Conservation (phyloP, 2,113 vertebrate species). For the Alexandromys fortis region DNA sequence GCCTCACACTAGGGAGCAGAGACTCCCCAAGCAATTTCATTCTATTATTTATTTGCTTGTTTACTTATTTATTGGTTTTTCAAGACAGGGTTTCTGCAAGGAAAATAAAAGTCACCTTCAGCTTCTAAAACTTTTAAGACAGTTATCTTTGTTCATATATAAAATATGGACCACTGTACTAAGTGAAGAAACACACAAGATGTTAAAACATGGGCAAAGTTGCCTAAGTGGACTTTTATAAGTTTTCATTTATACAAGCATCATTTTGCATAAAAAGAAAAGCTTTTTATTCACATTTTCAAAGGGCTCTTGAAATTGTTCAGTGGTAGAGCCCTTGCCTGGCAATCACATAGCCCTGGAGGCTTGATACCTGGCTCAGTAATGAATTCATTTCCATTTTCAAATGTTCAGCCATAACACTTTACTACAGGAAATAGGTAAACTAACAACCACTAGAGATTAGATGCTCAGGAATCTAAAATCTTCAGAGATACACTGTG, state of each 20-base stretch:
- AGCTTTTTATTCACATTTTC: neutral
- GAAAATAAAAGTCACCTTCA: neutral
- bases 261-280: constrained; percentile 24
- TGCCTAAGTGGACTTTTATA: neutral
- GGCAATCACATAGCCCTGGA: neutral
- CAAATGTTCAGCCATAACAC: constrained; percentile 8
- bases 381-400: constrained; percentile 3
- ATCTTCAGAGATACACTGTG: constrained; percentile 36
- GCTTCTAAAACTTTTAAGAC: neutral
- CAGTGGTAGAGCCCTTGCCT: neutral
- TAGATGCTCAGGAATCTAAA: constrained; percentile 40
- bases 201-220: neutral
- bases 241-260: constrained; percentile 37
- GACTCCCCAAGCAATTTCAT: neutral
- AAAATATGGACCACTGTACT: neutral
- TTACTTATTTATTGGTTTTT: neutral
- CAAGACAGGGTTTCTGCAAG: neutral
- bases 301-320: neutral
- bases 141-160: neutral
- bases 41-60: neutral
- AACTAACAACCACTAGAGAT: constrained; percentile 24
- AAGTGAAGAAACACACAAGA: neutral
- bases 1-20: neutral
- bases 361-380: neutral
- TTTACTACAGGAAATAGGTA: constrained; percentile 14